Evolutionary conservation across 2,888 invertebrate species (phyloP), one percentile per base, ranked within the genome.

Genomic region (Melikaiella ostensackeni): DNA sequence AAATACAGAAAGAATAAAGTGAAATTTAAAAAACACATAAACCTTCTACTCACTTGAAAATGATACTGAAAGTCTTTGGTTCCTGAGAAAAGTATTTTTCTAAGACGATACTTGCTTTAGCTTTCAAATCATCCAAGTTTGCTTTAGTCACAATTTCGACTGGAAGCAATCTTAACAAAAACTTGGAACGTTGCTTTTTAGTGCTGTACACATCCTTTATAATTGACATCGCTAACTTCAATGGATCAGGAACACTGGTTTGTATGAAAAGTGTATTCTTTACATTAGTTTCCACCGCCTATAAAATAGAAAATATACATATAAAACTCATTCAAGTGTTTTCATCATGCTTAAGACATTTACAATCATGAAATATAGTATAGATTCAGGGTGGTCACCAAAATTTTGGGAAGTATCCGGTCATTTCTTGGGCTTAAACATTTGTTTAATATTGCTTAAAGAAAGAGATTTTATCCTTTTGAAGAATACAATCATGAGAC

Each of bases 191-290:
- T 85, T 95, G 95, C 78, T 94, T 91, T 86, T 95, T 95, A 0
- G 94, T 95, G 27, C 93, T 89, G 74, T 93, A 91, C 79, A 98
- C 93, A 88, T 97, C 96, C 84, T 94, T 93, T 64, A 98, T 92
- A 79, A 98, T 96, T 76, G 93, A 92, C 27, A 94, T 92, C 0
- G 95, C 95, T 35, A 98, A 88, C 81, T 94, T 93, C 77, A 95
- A 94, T 5, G 98, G 97, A 92, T 97, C 94, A 57, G 94, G 93
- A 66, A 97, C 91, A 63, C 94, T 95, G 1, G 97, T 96, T 89
- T 94, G 94, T 81, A 98, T 97, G 87, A 98, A 98, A 81, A 98
- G 92, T 86, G 96, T 94, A 90, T 98, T 98, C 70, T 95, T 96
- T 0, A 96, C 96, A 74, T 96, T 96, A 0, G 97, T 97, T 83